Conservation (phyloP, 2,113 vertebrate genomes). For the Passer domesticus region DNA sequence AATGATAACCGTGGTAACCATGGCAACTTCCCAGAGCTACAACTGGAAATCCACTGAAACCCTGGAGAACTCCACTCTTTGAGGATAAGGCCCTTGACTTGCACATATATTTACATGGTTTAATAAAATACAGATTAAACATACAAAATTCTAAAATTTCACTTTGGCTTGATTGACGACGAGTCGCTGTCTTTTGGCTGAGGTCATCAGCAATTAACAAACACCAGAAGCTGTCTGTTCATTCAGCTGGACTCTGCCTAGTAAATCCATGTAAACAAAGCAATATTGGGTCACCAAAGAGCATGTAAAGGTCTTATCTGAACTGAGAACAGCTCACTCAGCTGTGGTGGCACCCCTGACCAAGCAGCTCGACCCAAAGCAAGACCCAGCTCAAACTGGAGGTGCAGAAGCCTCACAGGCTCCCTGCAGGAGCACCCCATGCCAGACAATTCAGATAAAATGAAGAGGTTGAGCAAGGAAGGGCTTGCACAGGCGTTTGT, state of each 20-base stretch:
- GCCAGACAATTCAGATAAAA: background rate
- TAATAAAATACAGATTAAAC: background rate
- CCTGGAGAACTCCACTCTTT: background rate
- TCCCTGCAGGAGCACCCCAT: background rate
- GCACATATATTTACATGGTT: slow-evolving; percentile 3
- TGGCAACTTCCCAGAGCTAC: background rate
- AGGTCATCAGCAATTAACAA: background rate
- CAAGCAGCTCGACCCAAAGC: background rate
- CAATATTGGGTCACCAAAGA: background rate
- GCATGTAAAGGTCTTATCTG: background rate
- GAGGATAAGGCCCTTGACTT: background rate
- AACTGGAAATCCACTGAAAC: background rate
- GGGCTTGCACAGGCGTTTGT: background rate
- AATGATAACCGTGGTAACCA: background rate
- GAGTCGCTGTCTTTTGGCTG: background rate
- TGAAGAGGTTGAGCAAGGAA: background rate
- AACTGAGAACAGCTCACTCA: background rate
- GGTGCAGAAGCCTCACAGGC: background rate
- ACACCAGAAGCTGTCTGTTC: background rate
- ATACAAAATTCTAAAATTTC: background rate
- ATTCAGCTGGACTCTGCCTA: background rate
- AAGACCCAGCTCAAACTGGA: background rate
- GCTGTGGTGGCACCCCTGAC: background rate
- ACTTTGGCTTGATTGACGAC: background rate
- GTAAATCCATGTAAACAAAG: background rate